Evolutionary conservation across 2,888 invertebrate species (phyloP).

Genomic region (Napeogenes sylphis): DNA sequence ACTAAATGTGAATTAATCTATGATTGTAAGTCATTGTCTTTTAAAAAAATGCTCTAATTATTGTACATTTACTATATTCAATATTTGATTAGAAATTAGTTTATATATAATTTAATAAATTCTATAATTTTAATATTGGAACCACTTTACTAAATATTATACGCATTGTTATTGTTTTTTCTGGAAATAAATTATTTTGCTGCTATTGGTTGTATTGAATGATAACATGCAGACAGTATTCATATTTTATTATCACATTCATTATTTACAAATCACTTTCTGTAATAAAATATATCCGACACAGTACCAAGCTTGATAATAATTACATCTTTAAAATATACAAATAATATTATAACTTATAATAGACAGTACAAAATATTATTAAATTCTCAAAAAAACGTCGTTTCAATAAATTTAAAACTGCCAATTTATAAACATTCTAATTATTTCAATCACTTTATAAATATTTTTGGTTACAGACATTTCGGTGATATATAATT

Average conservation of each 20-base stretch:
- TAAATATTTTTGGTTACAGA: not conserved
- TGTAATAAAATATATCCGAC: slow-evolving; percentile 54
- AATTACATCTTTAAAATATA: slow-evolving; percentile 17
- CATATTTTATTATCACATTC: slow-evolving; percentile 66
- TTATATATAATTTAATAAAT: no score
- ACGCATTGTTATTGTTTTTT: slow-evolving; percentile 28
- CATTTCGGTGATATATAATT: not conserved
- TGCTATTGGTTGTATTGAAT: slow-evolving; percentile 20
- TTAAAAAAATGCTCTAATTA: slow-evolving; percentile 1
- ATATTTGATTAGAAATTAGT: slow-evolving; percentile 1
- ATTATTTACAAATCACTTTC: slow-evolving; percentile 69
- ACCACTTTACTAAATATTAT: no score
- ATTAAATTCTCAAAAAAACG: not conserved
- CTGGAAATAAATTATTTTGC: slow-evolving; percentile 36
- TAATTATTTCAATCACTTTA: not conserved
- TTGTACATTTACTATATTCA: slow-evolving; percentile 3
- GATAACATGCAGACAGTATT: slow-evolving; percentile 26
- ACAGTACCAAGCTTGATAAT: slow-evolving; percentile 37
- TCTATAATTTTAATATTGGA: no score
- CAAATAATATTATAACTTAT: slow-evolving; percentile 8
- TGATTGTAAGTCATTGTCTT: slow-evolving; percentile 3
- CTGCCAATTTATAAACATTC: not conserved
- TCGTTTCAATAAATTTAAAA: not conserved
- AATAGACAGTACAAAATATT: not conserved
- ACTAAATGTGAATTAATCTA: not conserved